phyloP scores from a whole-genome alignment of 2,797 vertebrate species.

The Fratercula arctica region DNA sequence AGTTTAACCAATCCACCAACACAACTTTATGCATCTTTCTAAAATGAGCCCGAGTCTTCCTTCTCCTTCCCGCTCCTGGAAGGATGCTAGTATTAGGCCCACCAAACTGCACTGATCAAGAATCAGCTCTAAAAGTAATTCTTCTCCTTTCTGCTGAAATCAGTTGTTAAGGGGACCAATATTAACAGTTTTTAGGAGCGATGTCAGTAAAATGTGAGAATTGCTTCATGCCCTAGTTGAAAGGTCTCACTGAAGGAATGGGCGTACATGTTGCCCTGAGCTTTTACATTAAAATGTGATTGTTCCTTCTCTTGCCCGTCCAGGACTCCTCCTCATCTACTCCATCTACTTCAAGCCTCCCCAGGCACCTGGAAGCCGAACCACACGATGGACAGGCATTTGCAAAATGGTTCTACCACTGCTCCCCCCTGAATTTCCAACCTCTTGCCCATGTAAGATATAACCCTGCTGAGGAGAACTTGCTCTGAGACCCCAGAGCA shows the following conservation, averaged over 20 bases:
- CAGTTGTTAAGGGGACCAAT: neutral
- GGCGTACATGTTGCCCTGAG: neutral
- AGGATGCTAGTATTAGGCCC: neutral
- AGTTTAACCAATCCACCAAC: neutral
- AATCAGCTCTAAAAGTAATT: neutral
- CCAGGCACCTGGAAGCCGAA: neutral
- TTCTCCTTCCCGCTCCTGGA: neutral
- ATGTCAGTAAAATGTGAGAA: neutral
- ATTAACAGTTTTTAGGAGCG: neutral
- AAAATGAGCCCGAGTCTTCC: neutral
- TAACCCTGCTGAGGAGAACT: neutral
- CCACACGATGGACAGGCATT: rapidly evolving
- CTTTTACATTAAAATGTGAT: neutral
- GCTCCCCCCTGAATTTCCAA: neutral
- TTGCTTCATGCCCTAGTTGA: neutral
- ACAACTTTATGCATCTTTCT: neutral
- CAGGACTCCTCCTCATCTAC: neutral
- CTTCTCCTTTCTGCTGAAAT: neutral
- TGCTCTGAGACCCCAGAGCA: neutral
- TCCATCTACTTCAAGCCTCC: neutral
- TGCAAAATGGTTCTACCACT: neutral
- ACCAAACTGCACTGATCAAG: neutral
- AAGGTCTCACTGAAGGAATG: neutral
- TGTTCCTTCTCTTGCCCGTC: neutral
- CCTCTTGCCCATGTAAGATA: rapidly evolving